Evolutionary conservation across 1,140 invertebrate genomes (phyloP).

Genomic region (Bilobella aurantiaca): DNA sequence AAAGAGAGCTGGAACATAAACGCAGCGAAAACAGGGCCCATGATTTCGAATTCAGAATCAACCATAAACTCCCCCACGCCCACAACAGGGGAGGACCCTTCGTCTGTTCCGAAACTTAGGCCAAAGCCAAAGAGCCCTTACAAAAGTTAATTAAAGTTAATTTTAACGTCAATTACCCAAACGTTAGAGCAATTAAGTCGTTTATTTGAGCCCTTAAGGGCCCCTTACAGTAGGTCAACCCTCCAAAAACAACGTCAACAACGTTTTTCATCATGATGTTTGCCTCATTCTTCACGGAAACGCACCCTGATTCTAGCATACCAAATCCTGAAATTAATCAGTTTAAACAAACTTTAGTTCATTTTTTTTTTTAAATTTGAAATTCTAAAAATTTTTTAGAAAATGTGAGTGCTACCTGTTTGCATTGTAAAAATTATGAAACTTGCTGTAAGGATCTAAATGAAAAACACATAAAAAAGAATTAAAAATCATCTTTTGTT

Average conservation of each 20-base stretch:
- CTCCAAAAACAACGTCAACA: constrained; percentile 85
- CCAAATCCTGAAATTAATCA: constrained; percentile 74
- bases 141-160: not conserved
- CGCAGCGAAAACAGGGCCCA: constrained; percentile 33
- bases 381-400: not conserved
- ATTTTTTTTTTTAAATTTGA: constrained; percentile 7
- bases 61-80: constrained; percentile 47
- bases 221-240: constrained; percentile 62
- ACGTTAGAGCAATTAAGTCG: not conserved
- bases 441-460: constrained; percentile 58
- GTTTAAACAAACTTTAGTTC: constrained; percentile 2
- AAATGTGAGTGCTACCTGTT: constrained; percentile 53
- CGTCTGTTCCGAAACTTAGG: constrained; percentile 67
- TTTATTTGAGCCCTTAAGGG: not conserved
- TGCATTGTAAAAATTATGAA: constrained; percentile 98
- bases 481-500: not conserved
- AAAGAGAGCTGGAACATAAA: constrained; percentile 57
- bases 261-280: constrained; percentile 89
- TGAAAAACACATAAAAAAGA: not conserved
- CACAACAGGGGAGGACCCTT: constrained; percentile 58
- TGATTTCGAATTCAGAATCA: constrained; percentile 37
- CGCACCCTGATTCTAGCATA: constrained; percentile 82
- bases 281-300: constrained; percentile 85
- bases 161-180: not conserved
- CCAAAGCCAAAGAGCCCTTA: constrained; percentile 69